Conservation (phyloP, 2,113 vertebrate species). For the Phodopus roborovskii region DNA sequence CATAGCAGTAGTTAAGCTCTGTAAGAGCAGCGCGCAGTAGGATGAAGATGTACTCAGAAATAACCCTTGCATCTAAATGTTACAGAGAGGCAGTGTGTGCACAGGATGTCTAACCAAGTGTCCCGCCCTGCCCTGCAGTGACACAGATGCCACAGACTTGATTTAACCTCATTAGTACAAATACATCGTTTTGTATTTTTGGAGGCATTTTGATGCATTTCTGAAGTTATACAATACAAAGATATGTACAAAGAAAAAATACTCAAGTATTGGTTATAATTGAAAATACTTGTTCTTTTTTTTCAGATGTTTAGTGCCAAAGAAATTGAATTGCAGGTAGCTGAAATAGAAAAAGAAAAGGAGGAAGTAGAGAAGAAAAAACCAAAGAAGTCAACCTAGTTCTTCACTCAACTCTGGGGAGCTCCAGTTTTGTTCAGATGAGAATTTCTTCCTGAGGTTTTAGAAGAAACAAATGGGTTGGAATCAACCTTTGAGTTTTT, state of each 20-base stretch:
- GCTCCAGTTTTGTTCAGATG: not conserved
- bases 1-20: not conserved
- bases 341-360: constrained; percentile 89
- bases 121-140: not conserved
- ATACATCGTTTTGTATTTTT: not conserved
- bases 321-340: constrained; percentile 89
- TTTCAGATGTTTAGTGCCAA: constrained; percentile 89
- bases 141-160: not conserved
- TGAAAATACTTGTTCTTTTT: constrained; percentile 47
- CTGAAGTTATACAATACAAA: constrained; percentile 36
- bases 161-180: constrained; percentile 13
- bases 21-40: not conserved
- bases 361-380: constrained; percentile 90
- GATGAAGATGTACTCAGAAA: not conserved
- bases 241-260: constrained; percentile 19
- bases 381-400: constrained; percentile 85
- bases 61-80: not conserved
- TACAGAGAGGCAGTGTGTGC: constrained; percentile 6
- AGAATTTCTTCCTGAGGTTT: constrained; percentile 52
- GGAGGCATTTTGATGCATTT: constrained; percentile 27
- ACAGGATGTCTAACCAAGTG: not conserved
- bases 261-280: constrained; percentile 24
- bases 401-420: not conserved
- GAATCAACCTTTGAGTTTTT: constrained; percentile 4
- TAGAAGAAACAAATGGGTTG: constrained; percentile 33